Percentiles rank a stretch among this genome's conserved stretches.
Evolutionary conservation across 2,797 vertebrate genomes (phyloP).

Genomic region (Cetoscarus ocellatus): DNA sequence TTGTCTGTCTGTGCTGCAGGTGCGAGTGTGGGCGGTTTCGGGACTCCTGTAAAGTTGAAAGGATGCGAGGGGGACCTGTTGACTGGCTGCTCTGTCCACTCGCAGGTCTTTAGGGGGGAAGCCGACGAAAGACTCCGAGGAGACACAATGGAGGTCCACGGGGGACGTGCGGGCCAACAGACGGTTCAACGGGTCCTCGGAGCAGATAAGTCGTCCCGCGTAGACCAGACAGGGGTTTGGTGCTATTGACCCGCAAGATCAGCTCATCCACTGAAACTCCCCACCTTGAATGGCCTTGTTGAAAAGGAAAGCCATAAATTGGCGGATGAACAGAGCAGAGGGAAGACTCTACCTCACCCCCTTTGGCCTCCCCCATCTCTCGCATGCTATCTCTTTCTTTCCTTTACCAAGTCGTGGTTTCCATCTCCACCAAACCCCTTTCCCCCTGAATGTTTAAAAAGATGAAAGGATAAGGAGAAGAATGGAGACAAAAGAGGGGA

Average conservation of each 20-base stretch:
- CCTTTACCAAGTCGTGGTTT: constrained; percentile 82
- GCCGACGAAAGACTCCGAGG: constrained; percentile 16
- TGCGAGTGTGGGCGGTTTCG: constrained; percentile 4
- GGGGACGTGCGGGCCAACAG: constrained; percentile 58
- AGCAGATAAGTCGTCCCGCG: constrained; percentile 66
- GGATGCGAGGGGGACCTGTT: constrained; percentile 40
- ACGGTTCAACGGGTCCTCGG: constrained; percentile 71
- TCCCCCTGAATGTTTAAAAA: constrained; percentile 84
- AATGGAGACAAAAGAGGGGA: constrained; percentile 83
- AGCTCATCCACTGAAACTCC: constrained; percentile 62
- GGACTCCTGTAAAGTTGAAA: constrained; percentile 35
- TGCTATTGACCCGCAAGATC: constrained; percentile 69
- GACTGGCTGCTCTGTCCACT: constrained; percentile 46
- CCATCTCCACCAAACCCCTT: constrained; percentile 81
- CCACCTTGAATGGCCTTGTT: constrained; percentile 78
- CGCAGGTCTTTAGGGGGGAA: constrained; percentile 35
- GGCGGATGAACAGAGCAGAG: constrained; percentile 67
- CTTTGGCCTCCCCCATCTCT: constrained; percentile 33
- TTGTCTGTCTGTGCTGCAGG: neutral
- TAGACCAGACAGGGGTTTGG: constrained; percentile 55
- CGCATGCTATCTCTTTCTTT: constrained; percentile 78
- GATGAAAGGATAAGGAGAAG: constrained; percentile 88
- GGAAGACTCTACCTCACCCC: constrained; percentile 48
- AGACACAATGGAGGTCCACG: constrained; percentile 56
- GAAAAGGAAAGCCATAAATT: constrained; percentile 76